Base-by-base conservation (phyloP, 53 echinoderm and acorn worm genomes). In the Astropecten irregularis region DNA sequence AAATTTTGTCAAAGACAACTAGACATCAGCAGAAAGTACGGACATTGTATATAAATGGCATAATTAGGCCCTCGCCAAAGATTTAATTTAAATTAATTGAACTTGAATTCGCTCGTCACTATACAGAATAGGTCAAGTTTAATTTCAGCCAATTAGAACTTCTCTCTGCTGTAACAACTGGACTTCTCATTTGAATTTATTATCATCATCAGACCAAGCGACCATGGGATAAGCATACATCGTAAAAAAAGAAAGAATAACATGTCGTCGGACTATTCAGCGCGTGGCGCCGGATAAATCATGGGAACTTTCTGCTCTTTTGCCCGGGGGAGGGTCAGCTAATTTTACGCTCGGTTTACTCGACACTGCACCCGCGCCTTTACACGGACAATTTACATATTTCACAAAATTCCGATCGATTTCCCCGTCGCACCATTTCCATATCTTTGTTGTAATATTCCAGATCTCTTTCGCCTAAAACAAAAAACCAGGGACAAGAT, bases 291-390 rank as follows among this genome's bases (percentile, higher is more conserved):
- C 58, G 22, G 40, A 76, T 76, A 57, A 76, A 76, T 76, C 76
- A 57, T 27, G 40, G 28, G 26, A 25, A 57, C n/a, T 76, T 37
- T 76, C 39, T n/a, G 76, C 14, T 52, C 36, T 50, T 37, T 71
- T 71, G 32, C 16, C 25, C 68, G 40, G n/a, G 42, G 20, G 18
- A 39, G 15, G 56, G 15, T 38, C 44, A 27, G 29, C 57, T 76
- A 76, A 76, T 76, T n/a, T 76, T 76, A 76, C 74, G 55, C 74
- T 47, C 27, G 27, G 57, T 74, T 74, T 40, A 39, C 74, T 42
- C 74, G 39, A 74, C 57, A 57, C 39, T 76, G 76, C 76, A 76
- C 76, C 76, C 57, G 76, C 39, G 55, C 38, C 40, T 55, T 29
- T 38, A 58, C 39, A 76, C n/a, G n/a, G n/a, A 76, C 44, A 58